Percentiles rank a stretch among this genome's conserved stretches.
Conservation (phyloP, 2,797 vertebrate genomes). For the Cossypha dichroa region DNA sequence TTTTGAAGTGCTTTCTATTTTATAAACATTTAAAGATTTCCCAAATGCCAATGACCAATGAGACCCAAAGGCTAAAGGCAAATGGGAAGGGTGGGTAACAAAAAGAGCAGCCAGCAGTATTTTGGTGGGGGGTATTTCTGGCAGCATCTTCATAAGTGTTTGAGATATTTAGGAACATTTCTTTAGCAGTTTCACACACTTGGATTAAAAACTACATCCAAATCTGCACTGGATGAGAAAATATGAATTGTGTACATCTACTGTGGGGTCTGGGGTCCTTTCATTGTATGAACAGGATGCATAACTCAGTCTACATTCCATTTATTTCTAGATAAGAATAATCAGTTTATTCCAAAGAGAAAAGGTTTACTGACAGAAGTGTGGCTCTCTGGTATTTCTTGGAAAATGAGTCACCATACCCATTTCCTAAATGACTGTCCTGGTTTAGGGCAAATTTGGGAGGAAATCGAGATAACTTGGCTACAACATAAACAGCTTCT, state of each 20-base stretch:
- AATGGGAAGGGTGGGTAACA: not conserved
- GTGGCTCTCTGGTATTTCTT: not conserved
- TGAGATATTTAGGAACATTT: not conserved
- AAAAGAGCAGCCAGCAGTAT: not conserved
- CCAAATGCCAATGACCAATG: not conserved
- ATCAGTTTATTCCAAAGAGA: not conserved
- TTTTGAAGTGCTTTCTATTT: not conserved
- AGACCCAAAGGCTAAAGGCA: not conserved
- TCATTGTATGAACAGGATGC: not conserved
- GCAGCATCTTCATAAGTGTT: not conserved
- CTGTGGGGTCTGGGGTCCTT: too few relatives aligned
- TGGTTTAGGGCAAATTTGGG: too few relatives aligned
- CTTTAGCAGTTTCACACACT: not conserved
- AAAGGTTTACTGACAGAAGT: not conserved
- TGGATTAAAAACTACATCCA: not conserved
- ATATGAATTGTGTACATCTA: rapidly evolving
- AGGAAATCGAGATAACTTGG: not conserved
- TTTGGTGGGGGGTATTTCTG: not conserved
- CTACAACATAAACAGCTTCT: rapidly evolving
- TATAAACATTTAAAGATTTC: not conserved
- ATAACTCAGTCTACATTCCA: not conserved
- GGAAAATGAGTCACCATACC: not conserved
- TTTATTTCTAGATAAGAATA: not conserved
- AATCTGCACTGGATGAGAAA: not conserved
- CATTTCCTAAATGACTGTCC: not conserved